Conservation (phyloP, 1,140 invertebrate genomes). For the Cotesia typhae region DNA sequence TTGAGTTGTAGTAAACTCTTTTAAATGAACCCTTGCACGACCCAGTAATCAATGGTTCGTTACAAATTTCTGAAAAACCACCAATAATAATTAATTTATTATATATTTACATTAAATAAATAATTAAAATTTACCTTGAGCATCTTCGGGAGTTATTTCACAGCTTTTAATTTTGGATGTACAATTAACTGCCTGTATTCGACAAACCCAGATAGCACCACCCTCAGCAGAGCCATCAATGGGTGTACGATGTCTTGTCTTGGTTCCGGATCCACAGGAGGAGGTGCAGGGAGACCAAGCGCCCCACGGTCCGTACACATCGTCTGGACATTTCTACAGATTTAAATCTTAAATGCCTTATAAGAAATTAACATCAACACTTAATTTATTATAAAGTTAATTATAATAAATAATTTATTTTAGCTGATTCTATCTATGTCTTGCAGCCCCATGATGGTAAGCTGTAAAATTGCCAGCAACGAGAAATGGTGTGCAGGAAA, state of each 20-base stretch:
- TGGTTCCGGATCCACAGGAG: constrained; percentile 72
- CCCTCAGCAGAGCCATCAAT: constrained; percentile 56
- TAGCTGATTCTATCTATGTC: too few relatives aligned
- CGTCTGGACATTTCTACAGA: constrained; percentile 52
- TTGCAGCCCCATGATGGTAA: constrained; percentile 6
- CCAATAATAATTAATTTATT: too few relatives aligned
- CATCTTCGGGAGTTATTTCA: constrained; percentile 64
- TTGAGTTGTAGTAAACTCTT: constrained; percentile 78
- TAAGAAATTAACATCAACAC: neutral
- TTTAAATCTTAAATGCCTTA: neutral
- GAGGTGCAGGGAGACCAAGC: constrained; percentile 75
- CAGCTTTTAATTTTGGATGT: constrained; percentile 64
- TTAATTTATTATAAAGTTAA: too few relatives aligned
- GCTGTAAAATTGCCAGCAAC: constrained; percentile 44
- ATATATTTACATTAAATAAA: too few relatives aligned
- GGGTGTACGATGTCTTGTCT: constrained; percentile 69
- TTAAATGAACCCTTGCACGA: constrained; percentile 70
- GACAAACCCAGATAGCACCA: constrained; percentile 49
- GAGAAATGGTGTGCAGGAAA: constrained; percentile 57
- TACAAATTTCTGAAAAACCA: constrained; percentile 66
- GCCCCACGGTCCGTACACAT: constrained; percentile 69
- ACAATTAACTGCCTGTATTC: constrained; percentile 56
- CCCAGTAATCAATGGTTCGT: constrained; percentile 63
- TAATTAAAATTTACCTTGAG: constrained; percentile 52
- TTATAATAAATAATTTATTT: neutral